phyloP scores from a whole-genome alignment of 1,140 invertebrate genomes.

The Sitobion miscanthi region DNA sequence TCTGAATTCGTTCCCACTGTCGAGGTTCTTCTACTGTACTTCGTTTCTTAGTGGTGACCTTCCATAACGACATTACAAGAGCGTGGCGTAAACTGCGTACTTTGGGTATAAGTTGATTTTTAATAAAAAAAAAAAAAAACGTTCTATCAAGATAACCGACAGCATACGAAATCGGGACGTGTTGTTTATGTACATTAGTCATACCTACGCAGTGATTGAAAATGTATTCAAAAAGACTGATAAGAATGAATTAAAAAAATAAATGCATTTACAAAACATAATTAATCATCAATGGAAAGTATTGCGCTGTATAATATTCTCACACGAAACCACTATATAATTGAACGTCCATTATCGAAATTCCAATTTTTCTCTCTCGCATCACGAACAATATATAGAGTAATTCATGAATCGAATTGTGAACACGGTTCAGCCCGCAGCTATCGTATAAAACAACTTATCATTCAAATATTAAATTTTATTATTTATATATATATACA shows the following conservation, averaged over 20 bases:
- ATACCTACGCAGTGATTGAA: background rate
- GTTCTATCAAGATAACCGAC: background rate
- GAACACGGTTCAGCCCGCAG: background rate
- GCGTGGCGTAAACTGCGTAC: no score
- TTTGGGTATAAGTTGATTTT: background rate
- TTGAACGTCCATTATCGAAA: background rate
- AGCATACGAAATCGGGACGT: background rate
- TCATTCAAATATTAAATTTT: background rate
- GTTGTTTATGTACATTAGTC: background rate
- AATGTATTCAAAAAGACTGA: background rate
- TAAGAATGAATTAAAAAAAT: background rate
- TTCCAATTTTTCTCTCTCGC: background rate
- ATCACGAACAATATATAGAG: background rate
- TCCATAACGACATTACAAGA: no score
- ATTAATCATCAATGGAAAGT: background rate
- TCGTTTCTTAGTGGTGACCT: no score
- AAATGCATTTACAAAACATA: constrained; percentile 1
- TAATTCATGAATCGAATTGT: background rate
- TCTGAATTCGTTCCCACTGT: no score
- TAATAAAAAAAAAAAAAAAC: background rate
- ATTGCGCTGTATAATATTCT: background rate
- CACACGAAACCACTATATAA: background rate
- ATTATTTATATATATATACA: no score
- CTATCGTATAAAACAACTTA: background rate
- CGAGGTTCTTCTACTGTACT: no score